Conservation (phyloP, 2,113 vertebrate species). For the Eira barbara region DNA sequence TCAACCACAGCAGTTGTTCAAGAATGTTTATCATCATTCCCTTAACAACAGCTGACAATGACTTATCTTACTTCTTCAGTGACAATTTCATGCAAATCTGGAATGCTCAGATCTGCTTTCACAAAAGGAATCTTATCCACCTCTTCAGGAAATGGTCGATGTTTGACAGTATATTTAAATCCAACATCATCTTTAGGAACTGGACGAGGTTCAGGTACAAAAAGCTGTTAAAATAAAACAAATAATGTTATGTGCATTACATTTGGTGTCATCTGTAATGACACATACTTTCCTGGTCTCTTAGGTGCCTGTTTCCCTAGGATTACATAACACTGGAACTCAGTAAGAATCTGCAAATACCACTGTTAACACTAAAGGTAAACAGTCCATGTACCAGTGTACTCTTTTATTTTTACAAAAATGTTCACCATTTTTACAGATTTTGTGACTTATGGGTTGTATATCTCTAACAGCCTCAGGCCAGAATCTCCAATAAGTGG, state of each 20-base stretch:
- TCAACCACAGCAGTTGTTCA: neutral
- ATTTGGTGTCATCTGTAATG: neutral
- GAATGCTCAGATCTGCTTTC: slow-evolving; percentile 97
- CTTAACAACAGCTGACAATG: slow-evolving; percentile 21
- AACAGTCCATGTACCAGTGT: neutral
- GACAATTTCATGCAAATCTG: slow-evolving; percentile 96
- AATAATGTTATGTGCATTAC: neutral
- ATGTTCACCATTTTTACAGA: neutral
- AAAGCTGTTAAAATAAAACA: slow-evolving; percentile 86
- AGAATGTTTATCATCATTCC: neutral
- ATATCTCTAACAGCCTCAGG: neutral
- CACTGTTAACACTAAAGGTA: neutral
- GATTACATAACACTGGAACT: neutral
- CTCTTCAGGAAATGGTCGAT: slow-evolving; percentile 96
- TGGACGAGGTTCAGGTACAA: slow-evolving; percentile 92
- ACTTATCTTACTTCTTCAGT: slow-evolving; percentile 90
- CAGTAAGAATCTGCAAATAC: neutral
- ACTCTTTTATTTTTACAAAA: slow-evolving; percentile 37
- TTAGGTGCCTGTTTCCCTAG: slow-evolving; percentile 8
- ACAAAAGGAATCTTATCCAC: slow-evolving; percentile 98
- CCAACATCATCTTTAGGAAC: slow-evolving; percentile 92
- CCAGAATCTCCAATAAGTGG: neutral
- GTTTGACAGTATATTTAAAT: slow-evolving; percentile 93
- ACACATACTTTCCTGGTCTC: neutral
- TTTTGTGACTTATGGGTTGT: neutral